Evolutionary conservation across 2,797 vertebrate genomes (phyloP).

Genomic region (Tragelaphus eurycerus): DNA sequence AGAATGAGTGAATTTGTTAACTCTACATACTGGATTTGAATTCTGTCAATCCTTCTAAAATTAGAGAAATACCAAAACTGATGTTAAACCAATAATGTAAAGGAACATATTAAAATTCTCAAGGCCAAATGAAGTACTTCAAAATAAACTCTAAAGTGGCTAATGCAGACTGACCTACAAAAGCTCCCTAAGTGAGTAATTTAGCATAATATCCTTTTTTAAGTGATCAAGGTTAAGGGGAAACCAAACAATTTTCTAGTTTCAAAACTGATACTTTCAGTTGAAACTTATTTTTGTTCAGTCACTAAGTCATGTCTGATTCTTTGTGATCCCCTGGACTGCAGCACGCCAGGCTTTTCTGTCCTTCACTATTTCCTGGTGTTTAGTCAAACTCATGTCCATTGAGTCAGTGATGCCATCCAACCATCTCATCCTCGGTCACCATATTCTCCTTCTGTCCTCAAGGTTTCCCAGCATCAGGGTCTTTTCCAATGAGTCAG

Average conservation of each 20-base stretch:
- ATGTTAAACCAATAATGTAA: constrained; percentile 10
- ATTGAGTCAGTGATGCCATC: neutral
- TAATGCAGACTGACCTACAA: neutral
- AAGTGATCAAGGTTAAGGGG: neutral
- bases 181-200: neutral
- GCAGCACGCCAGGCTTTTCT: neutral
- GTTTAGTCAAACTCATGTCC: neutral
- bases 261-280: neutral
- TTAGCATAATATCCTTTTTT: neutral
- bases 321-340: neutral
- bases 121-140: neutral
- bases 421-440: neutral
- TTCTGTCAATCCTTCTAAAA: neutral
- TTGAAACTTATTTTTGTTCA: neutral
- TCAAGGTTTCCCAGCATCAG: neutral
- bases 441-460: neutral
- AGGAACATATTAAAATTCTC: neutral
- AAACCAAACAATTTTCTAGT: neutral
- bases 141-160: neutral
- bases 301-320: neutral
- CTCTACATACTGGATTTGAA: neutral
- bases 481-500: neutral
- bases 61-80: neutral
- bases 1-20: neutral
- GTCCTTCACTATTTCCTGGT: neutral